Conservation (phyloP, 2,797 vertebrate species). For the Dermochelys coriacea region DNA sequence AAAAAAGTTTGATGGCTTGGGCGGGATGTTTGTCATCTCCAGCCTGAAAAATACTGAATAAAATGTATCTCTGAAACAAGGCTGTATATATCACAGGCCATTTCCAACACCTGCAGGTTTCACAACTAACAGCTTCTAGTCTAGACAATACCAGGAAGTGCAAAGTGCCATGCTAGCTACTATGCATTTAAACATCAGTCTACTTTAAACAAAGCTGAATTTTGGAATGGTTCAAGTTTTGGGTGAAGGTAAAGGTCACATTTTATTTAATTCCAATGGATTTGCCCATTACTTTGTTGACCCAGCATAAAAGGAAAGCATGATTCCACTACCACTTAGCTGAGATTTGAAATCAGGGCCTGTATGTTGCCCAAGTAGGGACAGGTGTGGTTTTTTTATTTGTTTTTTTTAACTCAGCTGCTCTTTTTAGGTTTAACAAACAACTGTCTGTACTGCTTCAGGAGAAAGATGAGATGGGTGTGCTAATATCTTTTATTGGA, state of each 20-base stretch:
- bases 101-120: neutral
- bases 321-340: no score
- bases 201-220: conserved; percentile 12
- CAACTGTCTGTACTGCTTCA: no score
- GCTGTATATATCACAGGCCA: neutral
- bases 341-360: neutral
- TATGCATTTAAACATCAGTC: neutral
- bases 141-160: neutral
- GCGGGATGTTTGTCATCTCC: neutral
- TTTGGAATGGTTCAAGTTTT: neutral
- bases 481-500: no score
- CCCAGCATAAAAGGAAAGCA: neutral
- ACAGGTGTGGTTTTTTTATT: no score
- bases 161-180: neutral
- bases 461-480: no score
- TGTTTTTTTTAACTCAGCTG: neutral
- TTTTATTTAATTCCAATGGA: conserved; percentile 28
- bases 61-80: neutral
- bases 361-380: neutral
- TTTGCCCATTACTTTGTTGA: neutral
- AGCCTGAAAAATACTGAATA: neutral
- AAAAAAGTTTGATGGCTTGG: accelerated
- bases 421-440: neutral
- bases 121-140: neutral
- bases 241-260: neutral